Percentiles rank a stretch among this genome's conserved stretches.
Evolutionary conservation across 2,113 vertebrate species (phyloP).

Genomic region (Sigmodon hispidus): DNA sequence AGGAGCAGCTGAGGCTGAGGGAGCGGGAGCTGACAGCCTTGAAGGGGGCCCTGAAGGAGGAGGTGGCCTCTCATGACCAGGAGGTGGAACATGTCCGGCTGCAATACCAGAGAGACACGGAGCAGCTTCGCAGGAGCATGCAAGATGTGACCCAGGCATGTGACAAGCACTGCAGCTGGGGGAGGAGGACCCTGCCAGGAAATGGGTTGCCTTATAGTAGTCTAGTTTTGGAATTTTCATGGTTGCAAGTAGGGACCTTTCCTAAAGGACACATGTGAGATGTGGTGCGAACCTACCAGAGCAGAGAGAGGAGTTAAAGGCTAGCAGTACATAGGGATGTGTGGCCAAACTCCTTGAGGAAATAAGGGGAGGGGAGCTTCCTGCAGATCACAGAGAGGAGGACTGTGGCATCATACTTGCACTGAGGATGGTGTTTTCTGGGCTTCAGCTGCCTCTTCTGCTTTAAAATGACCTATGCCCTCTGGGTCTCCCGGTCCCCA

Average conservation of each 20-base stretch:
- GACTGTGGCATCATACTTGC: neutral
- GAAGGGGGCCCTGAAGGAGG: conserved; percentile 88
- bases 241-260: neutral
- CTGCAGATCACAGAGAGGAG: neutral
- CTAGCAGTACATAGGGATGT: neutral
- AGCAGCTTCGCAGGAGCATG: conserved; percentile 92
- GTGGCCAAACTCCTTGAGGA: neutral
- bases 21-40: conserved; percentile 89
- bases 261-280: neutral
- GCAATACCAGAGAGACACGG: conserved; percentile 92
- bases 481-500: neutral
- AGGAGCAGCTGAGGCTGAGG: conserved; percentile 90
- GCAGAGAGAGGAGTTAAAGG: neutral
- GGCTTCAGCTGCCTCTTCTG: neutral
- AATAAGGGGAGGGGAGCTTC: neutral
- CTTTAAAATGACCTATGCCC: neutral
- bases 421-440: neutral
- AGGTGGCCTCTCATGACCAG: conserved; percentile 87
- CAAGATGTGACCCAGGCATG: conserved; percentile 92
- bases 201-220: neutral
- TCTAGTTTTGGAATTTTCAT: neutral
- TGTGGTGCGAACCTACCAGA: neutral
- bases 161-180: accelerated
- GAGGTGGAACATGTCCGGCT: conserved; percentile 86
- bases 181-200: accelerated